Percentiles rank a stretch among this genome's conserved stretches.
phyloP scores from a whole-genome alignment of 2,113 vertebrate species.

The Axis porcinus region DNA sequence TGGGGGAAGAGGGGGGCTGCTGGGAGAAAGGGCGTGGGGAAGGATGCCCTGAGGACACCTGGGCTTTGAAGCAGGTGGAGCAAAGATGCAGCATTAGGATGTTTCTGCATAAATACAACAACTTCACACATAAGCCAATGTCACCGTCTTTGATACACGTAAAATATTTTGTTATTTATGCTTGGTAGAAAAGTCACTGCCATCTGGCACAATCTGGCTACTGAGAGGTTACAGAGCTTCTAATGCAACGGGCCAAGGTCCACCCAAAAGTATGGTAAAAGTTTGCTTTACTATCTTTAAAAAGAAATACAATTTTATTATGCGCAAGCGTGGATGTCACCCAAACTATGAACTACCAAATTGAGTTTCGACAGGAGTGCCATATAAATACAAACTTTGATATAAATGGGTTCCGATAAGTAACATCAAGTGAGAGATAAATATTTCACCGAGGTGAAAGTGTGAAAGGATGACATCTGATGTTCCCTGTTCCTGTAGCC shows the following conservation, averaged over 20 bases:
- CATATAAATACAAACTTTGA: background rate
- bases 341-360: background rate
- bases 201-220: background rate
- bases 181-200: background rate
- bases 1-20: accelerated
- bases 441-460: background rate
- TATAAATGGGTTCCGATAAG: background rate
- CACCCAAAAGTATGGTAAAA: background rate
- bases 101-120: background rate
- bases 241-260: background rate
- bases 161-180: background rate
- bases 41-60: background rate
- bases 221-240: background rate
- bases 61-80: background rate
- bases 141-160: background rate
- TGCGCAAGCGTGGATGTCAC: background rate
- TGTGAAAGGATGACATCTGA: background rate
- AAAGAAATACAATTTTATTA: background rate
- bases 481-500: background rate
- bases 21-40: background rate
- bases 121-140: background rate
- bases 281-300: background rate
- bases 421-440: background rate
- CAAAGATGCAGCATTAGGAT: background rate
- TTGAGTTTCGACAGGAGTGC: background rate